These are phyloP conservation scores for Aptenodytes patagonicus DNA, from an alignment of 2,113 vertebrate genomes.

Conservation along the genomic window DNA sequence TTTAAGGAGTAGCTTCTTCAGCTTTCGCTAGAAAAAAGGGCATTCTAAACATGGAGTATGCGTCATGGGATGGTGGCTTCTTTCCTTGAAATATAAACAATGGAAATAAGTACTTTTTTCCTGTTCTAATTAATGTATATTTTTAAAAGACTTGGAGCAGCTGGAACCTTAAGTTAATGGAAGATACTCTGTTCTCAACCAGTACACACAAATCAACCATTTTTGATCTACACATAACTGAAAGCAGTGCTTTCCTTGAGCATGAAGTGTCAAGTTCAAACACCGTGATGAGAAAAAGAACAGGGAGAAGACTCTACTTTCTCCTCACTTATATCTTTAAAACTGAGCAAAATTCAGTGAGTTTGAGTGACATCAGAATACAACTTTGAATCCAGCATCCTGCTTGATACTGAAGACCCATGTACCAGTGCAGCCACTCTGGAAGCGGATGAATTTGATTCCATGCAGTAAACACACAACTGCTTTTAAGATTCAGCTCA, in stretches of 20 bases:
- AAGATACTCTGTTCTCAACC: neutral
- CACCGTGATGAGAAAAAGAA: rapidly evolving
- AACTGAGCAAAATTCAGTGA: neutral
- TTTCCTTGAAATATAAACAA: neutral
- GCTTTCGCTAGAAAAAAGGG: neutral
- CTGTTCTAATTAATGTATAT: neutral
- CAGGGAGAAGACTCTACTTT: neutral
- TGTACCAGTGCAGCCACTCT: neutral
- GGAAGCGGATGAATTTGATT: neutral
- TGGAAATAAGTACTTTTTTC: neutral
- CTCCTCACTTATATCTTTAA: neutral
- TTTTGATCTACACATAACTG: neutral
- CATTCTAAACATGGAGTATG: neutral
- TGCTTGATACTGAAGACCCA: neutral
- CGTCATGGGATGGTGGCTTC: neutral
- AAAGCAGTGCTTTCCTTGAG: neutral
- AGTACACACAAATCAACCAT: neutral
- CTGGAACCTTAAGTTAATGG: neutral
- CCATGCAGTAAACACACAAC: neutral
- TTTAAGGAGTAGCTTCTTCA: neutral
- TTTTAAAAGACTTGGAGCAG: neutral
- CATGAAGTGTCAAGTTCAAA: neutral
- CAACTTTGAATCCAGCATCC: neutral
- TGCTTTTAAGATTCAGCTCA: neutral
- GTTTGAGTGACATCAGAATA: neutral